Evolutionary conservation across 2,113 vertebrate genomes (phyloP), one percentile per base, ranked within the genome.

Genomic region (Pampusana beccarii): DNA sequence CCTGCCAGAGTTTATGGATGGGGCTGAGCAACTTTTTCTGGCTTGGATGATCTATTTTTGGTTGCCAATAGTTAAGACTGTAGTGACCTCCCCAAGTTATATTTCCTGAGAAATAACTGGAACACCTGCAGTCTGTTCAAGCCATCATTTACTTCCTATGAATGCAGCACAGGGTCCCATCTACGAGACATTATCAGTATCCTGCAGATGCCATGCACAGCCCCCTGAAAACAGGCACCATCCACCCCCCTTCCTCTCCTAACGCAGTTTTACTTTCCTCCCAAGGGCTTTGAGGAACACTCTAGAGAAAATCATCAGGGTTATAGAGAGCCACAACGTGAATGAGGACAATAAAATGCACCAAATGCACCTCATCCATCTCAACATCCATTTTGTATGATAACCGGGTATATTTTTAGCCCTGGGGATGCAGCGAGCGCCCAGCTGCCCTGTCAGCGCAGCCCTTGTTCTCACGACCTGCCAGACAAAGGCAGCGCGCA

Each of bases 401-500:
- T 15, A 34, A 80, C 28, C 8, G 29, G 2, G 61, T 6, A 4
- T 74, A 65, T 92, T 93, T 94, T 85, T 74, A 95, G 93, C 75
- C 79, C 73, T 44, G 57, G 18, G 44, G 44, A 9, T 13, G 44
- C 44, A 46, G 44, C 44, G 44, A 46, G 16, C 40, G 85, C 72
- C 60, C 33, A 8, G 16, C 79, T 19, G 80, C 85, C 66, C 80
- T 36, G 46, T 17, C 40, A 31, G 60, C 18, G 70, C 92, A 69
- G 79, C 88, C 54, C 91, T 82, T 58, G 67, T 70, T 83, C 88
- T 71, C 80, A 6, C 46, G 6, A 65, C 51, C 83, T 44, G 82
- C 91, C 74, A 87, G 70, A 94, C 89, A 86, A 93, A 88, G 96
- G 91, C 91, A 85, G 79, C 42, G 33, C 82, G 21, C 46, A 21